Evolutionary conservation across 2,888 invertebrate genomes (phyloP).

Genomic region (Plagodis pulveraria): DNA sequence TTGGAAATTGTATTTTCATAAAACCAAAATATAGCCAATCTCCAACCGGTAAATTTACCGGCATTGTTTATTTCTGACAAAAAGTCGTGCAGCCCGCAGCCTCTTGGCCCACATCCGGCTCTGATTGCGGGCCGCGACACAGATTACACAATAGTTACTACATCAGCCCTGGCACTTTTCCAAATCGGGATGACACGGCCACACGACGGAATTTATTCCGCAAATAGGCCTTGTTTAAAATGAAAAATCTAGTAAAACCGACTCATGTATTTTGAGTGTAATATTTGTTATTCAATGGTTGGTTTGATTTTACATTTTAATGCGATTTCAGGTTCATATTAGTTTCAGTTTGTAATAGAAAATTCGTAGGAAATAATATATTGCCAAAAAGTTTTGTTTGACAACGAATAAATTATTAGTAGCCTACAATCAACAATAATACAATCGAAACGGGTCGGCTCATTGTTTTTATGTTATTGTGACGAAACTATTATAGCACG

Average conservation of each 20-base stretch:
- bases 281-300: constrained; percentile 10
- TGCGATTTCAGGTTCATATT: neutral
- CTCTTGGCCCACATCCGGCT: constrained; percentile 78
- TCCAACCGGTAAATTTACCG: constrained; percentile 8
- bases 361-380: too few species aligned
- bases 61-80: constrained; percentile 41
- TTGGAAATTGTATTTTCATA: too few species aligned
- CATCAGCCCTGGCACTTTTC: constrained; percentile 62
- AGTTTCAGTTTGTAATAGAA: neutral
- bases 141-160: neutral
- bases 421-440: too few species aligned
- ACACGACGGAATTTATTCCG: constrained; percentile 50
- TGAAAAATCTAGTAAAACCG: constrained; percentile 25
- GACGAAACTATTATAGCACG: too few species aligned
- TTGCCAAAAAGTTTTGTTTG: too few species aligned
- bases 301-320: constrained; percentile 3
- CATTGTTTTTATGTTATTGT: too few species aligned
- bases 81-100: constrained; percentile 61
- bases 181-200: constrained; percentile 59
- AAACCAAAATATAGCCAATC: neutral
- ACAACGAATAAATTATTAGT: too few species aligned
- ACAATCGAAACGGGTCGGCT: too few species aligned
- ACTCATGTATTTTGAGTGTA: constrained; percentile 19
- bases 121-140: constrained; percentile 75
- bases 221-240: constrained; percentile 47